Evolutionary conservation across 2,888 invertebrate species (phyloP).

Genomic region (Trichogramma dendrolimi): DNA sequence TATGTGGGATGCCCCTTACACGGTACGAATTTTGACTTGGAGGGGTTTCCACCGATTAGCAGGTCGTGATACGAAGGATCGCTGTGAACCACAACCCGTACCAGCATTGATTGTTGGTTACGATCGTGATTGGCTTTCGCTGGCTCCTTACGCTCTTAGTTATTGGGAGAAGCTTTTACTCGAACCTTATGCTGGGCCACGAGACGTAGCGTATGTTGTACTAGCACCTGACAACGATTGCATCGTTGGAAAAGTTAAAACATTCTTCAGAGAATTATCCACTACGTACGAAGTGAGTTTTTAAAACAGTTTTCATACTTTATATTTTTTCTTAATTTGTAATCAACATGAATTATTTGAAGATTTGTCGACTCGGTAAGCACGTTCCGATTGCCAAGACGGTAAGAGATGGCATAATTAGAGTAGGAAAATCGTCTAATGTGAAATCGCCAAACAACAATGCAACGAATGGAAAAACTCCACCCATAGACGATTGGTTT

Average conservation of each 20-base stretch:
- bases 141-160: slow-evolving; percentile 89
- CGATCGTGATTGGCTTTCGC: slow-evolving; percentile 90
- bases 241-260: slow-evolving; percentile 70
- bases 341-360: slow-evolving; percentile 24
- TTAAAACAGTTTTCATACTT: background rate
- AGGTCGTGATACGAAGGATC: slow-evolving; percentile 89
- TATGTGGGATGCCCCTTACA: slow-evolving; percentile 89
- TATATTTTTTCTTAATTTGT: slow-evolving; percentile 4
- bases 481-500: slow-evolving; percentile 79
- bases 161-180: slow-evolving; percentile 97
- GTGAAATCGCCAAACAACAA: slow-evolving; percentile 49
- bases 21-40: slow-evolving; percentile 95
- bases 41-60: slow-evolving; percentile 94
- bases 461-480: background rate
- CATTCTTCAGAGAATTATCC: slow-evolving; percentile 89
- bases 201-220: slow-evolving; percentile 93
- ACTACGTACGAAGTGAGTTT: slow-evolving; percentile 76
- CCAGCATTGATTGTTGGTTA: slow-evolving; percentile 90
- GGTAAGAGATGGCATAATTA: slow-evolving; percentile 80
- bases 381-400: slow-evolving; percentile 86
- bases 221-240: slow-evolving; percentile 89
- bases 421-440: slow-evolving; percentile 68
- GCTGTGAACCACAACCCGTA: slow-evolving; percentile 95
- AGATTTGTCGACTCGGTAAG: slow-evolving; percentile 84
- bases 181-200: slow-evolving; percentile 91